A percentile compares a stretch with the other conserved stretches of the same genome.
phyloP scores from a whole-genome alignment of 2,888 invertebrate genomes.

The Mythimna pallens region DNA sequence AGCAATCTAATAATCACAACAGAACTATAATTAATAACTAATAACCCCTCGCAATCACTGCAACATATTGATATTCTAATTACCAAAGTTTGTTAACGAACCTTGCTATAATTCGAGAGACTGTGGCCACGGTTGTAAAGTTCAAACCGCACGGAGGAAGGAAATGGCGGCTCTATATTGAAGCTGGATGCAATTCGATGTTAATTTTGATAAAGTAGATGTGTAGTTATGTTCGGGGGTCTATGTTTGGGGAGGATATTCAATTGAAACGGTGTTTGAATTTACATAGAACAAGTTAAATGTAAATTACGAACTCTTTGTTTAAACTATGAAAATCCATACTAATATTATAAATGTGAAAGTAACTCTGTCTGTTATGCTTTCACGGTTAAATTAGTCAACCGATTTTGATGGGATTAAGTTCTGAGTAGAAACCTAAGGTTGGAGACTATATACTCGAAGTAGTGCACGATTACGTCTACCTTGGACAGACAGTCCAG shows the following conservation, averaged over 20 bases:
- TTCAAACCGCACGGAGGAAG: conserved; percentile 49
- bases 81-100: conserved; percentile 43
- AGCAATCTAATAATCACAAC: not conserved
- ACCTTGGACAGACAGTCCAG: no score
- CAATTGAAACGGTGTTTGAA: not conserved
- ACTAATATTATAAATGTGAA: no score
- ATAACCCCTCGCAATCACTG: conserved; percentile 7
- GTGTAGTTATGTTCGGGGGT: not conserved
- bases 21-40: conserved; percentile 9
- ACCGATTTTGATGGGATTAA: no score
- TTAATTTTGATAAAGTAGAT: conserved; percentile 32
- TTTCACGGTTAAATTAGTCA: no score
- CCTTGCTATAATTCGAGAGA: conserved; percentile 34
- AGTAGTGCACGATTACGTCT: no score
- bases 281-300: not conserved
- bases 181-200: conserved; percentile 36
- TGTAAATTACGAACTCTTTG: not conserved
- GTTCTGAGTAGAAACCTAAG: no score
- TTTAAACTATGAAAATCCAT: no score
- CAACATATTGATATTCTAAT: conserved; percentile 44
- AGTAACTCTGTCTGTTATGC: no score
- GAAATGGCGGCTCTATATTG: conserved; percentile 46
- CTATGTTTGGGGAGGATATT: not conserved
- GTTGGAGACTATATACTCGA: no score
- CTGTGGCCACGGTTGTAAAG: conserved; percentile 35